phyloP scores from a whole-genome alignment of 2,797 vertebrate species.

The Hypotaenidia okinawae region DNA sequence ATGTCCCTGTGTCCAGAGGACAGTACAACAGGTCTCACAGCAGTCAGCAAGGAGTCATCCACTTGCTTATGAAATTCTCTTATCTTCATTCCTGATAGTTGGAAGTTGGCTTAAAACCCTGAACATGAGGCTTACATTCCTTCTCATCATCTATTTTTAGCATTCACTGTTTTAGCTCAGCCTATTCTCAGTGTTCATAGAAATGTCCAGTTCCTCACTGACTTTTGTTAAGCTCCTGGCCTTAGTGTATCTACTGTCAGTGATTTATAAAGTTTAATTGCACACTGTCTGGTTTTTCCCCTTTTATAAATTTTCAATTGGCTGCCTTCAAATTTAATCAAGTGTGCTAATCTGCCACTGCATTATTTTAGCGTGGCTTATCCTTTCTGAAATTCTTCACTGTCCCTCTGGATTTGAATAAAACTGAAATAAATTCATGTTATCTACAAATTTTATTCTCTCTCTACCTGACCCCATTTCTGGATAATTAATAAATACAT shows the following conservation, averaged over 20 bases:
- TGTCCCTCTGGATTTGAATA: neutral
- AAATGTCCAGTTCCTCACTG: neutral
- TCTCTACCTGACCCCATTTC: neutral
- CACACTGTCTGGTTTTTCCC: neutral
- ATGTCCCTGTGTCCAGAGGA: neutral
- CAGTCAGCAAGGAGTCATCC: neutral
- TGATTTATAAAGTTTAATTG: neutral
- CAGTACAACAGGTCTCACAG: neutral
- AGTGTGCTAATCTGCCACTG: neutral
- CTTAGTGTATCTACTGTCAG: neutral
- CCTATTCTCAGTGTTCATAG: neutral
- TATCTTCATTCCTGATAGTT: neutral
- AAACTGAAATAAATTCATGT: neutral
- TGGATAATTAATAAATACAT: neutral
- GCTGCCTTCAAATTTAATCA: constrained; percentile 1
- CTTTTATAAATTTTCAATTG: neutral
- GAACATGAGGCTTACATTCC: neutral
- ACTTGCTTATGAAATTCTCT: neutral
- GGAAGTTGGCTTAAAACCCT: neutral
- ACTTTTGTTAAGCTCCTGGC: neutral
- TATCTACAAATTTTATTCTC: neutral
- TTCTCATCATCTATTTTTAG: neutral
- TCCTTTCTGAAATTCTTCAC: neutral
- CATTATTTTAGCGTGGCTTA: neutral
- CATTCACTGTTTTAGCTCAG: neutral